phyloP scores from a whole-genome alignment of 1,140 invertebrate species.

The Bombus waltoni region DNA sequence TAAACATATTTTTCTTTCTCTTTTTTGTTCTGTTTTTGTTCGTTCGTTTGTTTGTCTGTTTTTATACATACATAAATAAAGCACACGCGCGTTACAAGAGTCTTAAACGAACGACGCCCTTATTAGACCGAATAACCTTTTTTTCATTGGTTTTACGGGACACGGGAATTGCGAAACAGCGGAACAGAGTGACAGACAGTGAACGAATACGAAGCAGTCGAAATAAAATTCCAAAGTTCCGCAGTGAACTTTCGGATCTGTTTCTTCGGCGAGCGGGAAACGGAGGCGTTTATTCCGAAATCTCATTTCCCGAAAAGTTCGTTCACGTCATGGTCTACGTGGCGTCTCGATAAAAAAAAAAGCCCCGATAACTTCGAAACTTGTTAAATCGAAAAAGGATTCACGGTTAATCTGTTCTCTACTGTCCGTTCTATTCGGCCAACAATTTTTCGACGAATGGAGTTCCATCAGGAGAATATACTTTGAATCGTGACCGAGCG shows the following conservation, averaged over 20 bases:
- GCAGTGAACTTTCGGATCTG: background rate
- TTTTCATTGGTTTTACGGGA: slow-evolving; percentile 4
- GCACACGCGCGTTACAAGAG: background rate
- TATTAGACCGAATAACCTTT: background rate
- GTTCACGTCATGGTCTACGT: background rate
- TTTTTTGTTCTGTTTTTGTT: background rate
- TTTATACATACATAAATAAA: too few species aligned
- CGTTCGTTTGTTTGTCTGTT: too few species aligned
- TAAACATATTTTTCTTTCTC: background rate
- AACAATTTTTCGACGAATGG: background rate
- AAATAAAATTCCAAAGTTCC: slow-evolving; percentile 32
- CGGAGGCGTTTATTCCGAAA: slow-evolving; percentile 10
- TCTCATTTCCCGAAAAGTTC: slow-evolving; percentile 22
- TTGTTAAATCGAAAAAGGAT: background rate
- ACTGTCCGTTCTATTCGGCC: background rate
- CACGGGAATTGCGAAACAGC: background rate
- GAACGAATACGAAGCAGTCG: background rate
- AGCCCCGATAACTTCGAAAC: background rate
- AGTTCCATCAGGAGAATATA: background rate
- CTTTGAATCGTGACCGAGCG: background rate
- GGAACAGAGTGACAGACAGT: background rate
- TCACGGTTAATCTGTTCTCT: background rate
- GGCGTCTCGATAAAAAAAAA: background rate
- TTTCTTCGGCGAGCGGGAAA: background rate
- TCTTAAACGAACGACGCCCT: background rate